Evolutionary conservation across 2,113 vertebrate species (phyloP).

Genomic region (Phalacrocorax aristotelis): DNA sequence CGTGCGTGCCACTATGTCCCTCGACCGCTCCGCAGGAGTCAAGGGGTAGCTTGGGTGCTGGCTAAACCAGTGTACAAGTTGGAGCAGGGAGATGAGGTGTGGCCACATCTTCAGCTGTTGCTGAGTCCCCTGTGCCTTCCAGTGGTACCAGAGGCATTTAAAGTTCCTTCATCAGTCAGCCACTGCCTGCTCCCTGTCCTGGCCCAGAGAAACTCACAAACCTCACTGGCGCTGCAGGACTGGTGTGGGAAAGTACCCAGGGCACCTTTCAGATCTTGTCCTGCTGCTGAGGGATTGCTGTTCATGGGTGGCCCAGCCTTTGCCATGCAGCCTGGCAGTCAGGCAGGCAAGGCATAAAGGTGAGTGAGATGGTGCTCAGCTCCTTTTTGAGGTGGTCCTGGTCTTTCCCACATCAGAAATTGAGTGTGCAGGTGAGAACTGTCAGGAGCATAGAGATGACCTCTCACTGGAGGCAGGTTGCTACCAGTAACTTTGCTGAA

Average conservation of each 20-base stretch:
- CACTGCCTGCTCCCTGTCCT: background rate
- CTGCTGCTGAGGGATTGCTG: background rate
- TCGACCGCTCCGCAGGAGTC: background rate
- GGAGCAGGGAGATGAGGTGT: slow-evolving; percentile 5
- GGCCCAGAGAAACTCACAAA: background rate
- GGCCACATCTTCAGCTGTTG: slow-evolving; percentile 31
- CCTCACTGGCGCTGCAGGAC: background rate
- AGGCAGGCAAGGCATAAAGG: background rate
- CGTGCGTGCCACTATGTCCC: fast-evolving
- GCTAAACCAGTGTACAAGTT: background rate
- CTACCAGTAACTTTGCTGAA: background rate
- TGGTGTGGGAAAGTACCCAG: background rate
- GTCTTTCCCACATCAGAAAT: background rate
- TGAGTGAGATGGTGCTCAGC: background rate
- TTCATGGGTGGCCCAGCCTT: background rate
- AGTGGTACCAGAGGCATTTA: background rate
- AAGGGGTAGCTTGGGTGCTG: background rate
- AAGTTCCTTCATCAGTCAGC: background rate
- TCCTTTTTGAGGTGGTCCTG: background rate
- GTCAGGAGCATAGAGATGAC: background rate
- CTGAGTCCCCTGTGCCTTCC: background rate
- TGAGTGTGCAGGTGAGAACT: background rate
- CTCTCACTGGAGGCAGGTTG: background rate
- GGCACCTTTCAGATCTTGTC: background rate
- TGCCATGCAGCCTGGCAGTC: background rate